Evolutionary conservation across 2,888 invertebrate species (phyloP).

Genomic region (Polyommatus iphigenia): DNA sequence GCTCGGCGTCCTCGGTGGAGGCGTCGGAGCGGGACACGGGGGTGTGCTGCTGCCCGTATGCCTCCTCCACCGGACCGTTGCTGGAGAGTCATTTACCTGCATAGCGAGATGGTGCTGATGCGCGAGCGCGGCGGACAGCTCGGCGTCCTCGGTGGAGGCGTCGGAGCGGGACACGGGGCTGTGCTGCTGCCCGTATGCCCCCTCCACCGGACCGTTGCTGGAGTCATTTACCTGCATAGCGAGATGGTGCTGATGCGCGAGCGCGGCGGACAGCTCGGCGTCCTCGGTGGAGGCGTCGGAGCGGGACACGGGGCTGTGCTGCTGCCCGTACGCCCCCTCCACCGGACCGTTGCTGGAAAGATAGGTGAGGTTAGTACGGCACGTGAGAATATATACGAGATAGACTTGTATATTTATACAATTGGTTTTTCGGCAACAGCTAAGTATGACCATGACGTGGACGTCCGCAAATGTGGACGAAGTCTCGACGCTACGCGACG

Average conservation of each 20-base stretch:
- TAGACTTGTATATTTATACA: too few species aligned
- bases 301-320: slow-evolving; percentile 77
- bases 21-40: slow-evolving; percentile 78
- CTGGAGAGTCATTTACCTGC: too few species aligned
- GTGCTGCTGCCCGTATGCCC: slow-evolving; percentile 76
- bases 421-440: too few species aligned
- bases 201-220: too few species aligned
- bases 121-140: too few species aligned
- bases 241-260: too few species aligned
- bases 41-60: slow-evolving; percentile 76
- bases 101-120: too few species aligned
- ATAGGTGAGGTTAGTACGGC: background rate
- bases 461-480: too few species aligned
- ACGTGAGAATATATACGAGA: too few species aligned
- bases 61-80: slow-evolving; percentile 76
- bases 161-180: slow-evolving; percentile 77
- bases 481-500: too few species aligned
- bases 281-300: slow-evolving; percentile 78
- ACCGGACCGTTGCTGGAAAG: slow-evolving; percentile 72
- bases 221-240: too few species aligned
- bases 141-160: slow-evolving; percentile 78
- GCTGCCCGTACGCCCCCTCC: slow-evolving; percentile 75
- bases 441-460: too few species aligned
- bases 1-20: slow-evolving; percentile 78
- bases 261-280: slow-evolving; percentile 46